These are phyloP conservation scores for Galleria mellonella DNA, from an alignment of 1,140 invertebrate species.

Conservation along the genomic window DNA sequence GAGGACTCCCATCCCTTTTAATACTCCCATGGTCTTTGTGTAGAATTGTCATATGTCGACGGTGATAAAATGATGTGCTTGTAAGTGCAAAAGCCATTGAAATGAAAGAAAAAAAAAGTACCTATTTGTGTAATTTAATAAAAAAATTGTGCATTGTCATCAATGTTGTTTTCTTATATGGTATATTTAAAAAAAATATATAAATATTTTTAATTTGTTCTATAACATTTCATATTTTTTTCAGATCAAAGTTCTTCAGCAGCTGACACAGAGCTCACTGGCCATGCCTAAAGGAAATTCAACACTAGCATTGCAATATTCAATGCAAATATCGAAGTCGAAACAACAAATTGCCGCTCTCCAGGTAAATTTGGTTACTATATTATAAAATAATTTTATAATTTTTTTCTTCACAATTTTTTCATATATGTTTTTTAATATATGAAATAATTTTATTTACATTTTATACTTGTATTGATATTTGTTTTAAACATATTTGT, in stretches of 20 bases:
- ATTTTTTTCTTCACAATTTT: slow-evolving; percentile 10
- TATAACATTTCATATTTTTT: slow-evolving; percentile 9
- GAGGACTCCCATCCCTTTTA: no score
- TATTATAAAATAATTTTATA: slow-evolving; percentile 3
- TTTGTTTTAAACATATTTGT: no score
- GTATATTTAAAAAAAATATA: no score
- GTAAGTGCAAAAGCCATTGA: no score
- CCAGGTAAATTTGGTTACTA: slow-evolving; percentile 73
- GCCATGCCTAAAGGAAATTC: slow-evolving; percentile 76
- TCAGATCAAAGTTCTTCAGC: slow-evolving; percentile 86
- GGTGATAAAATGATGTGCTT: no score
- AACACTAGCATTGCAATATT: slow-evolving; percentile 80
- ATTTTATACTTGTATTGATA: no score
- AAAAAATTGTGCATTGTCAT: no score
- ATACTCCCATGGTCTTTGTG: no score
- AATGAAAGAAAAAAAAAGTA: no score
- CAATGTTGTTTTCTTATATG: no score
- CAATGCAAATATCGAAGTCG: slow-evolving; percentile 91
- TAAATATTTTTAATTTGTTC: not conserved
- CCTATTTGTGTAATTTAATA: no score
- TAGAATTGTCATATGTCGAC: no score
- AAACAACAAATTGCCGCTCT: slow-evolving; percentile 95
- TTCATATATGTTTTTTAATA: not conserved
- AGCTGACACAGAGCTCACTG: slow-evolving; percentile 78
- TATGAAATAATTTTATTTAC: not conserved